Evolutionary conservation across 2,113 vertebrate genomes (phyloP).

Genomic region (Cephalopholis sonnerati): DNA sequence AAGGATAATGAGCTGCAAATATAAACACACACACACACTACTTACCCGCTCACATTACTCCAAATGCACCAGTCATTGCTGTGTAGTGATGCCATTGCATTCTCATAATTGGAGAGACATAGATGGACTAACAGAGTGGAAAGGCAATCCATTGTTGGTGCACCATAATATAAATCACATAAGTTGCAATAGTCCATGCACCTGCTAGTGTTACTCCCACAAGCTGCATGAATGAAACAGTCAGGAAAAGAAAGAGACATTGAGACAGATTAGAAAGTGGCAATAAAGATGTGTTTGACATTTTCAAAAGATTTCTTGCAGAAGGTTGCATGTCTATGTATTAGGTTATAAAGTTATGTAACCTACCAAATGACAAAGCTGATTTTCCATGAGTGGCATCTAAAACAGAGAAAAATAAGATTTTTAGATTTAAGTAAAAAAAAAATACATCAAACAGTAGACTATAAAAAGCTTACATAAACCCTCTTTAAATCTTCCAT

Average conservation of each 20-base stretch:
- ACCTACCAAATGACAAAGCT: constrained; percentile 52
- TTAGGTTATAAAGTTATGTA: constrained; percentile 7
- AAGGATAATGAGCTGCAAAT: not conserved
- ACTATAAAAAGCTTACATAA: not conserved
- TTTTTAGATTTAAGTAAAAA: constrained; percentile 31
- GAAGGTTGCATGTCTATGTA: not conserved
- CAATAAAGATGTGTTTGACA: not conserved
- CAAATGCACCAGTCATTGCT: constrained; percentile 77
- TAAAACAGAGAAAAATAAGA: constrained; percentile 51
- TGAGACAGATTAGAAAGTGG: not conserved
- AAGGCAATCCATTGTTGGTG: constrained; percentile 59
- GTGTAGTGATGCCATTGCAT: constrained; percentile 59
- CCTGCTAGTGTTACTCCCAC: not conserved
- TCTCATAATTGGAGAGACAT: constrained; percentile 16
- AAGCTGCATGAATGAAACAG: constrained; percentile 54
- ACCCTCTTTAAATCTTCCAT: constrained; percentile 1
- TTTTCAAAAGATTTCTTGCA: not conserved
- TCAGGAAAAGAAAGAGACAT: not conserved
- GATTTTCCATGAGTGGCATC: constrained; percentile 44
- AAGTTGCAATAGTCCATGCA: accelerated
- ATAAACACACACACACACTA: not conserved
- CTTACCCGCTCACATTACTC: constrained; percentile 78
- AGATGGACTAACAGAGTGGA: accelerated
- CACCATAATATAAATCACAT: accelerated
- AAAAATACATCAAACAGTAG: not conserved